Base-by-base conservation (phyloP, 1,140 invertebrate species). In the Drosophila chauvacae region DNA sequence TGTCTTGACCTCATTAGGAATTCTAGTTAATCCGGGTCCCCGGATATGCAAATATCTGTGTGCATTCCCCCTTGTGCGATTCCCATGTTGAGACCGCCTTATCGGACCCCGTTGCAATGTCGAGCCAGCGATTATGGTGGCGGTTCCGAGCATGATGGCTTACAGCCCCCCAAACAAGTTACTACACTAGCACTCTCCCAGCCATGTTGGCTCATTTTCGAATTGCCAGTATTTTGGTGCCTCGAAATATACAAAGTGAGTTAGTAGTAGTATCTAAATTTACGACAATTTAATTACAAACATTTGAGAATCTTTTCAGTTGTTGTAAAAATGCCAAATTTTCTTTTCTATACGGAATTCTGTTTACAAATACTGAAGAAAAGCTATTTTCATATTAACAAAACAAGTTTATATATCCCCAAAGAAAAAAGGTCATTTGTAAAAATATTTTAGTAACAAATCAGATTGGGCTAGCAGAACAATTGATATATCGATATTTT, bases 11-110 rank as follows among this genome's bases (percentile, higher is more conserved):
- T 55, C 39, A 45, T 70, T 70, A 44, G 62, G 14, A 10, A 44
- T 51, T 68, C 66, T 35, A 16, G 37, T 42, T 70, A 55, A 68
- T 45, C 37, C 28, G 20, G 26, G 47, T 20, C 39, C 39, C 48
- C 62, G 63, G 48, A 70, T 70, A 70, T 68, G 66, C 66, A 70
- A 70, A 70, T 65, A 55, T 35, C 23, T n/a, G 39, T n/a, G 53
- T 53, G 48, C 62, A 68, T 56, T 70, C 65, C 65, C 45, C 65
- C 45, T 41, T 33, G 59, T 42, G 47, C 44, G 58, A 68, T 39
- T 50, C 20, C 66, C 66, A 55, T 66, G 66, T 66, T 45, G 11
- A 35, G 7, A 5, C 33, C 48, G 63, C 48, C 66, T 68, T 70
- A 70, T 70, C 62, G 48, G 41, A 47, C 48, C n/a, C 62, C 62